A percentile compares a stretch with the other conserved stretches of the same genome.
These are phyloP conservation scores for Sturmia bella DNA, from an alignment of 2,888 invertebrate genomes.

Conservation along the genomic window DNA sequence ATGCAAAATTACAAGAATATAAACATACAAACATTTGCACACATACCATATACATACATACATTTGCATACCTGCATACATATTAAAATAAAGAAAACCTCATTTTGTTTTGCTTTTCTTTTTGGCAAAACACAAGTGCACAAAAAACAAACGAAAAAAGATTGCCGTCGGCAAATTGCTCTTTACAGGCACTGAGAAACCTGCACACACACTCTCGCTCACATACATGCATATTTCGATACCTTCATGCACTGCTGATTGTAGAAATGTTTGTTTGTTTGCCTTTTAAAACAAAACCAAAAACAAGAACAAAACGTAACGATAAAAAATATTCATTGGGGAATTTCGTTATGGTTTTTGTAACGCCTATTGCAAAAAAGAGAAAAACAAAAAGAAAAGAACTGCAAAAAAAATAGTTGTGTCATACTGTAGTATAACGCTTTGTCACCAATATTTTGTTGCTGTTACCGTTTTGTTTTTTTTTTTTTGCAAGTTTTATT, in stretches of 20 bases:
- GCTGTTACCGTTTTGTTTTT: background rate
- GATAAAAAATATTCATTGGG: conserved; percentile 48
- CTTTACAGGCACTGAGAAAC: conserved; percentile 16
- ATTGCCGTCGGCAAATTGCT: conserved; percentile 65
- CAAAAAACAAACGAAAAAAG: conserved; percentile 13
- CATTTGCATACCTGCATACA: background rate
- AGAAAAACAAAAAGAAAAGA: conserved; percentile 1
- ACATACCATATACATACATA: no score
- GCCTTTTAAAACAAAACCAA: conserved; percentile 13
- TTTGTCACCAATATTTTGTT: conserved; percentile 54
- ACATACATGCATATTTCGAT: background rate
- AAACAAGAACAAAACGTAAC: conserved; percentile 22
- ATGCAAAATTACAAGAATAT: conserved; percentile 16
- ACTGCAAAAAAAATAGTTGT: background rate
- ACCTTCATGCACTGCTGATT: background rate
- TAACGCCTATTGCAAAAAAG: conserved; percentile 55
- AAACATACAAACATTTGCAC: background rate
- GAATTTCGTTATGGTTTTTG: conserved; percentile 61
- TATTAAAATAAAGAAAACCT: conserved; percentile 34
- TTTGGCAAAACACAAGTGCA: conserved; percentile 42
- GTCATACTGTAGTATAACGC: conserved; percentile 46
- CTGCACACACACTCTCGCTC: background rate
- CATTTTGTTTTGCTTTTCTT: conserved; percentile 36
- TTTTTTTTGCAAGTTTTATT: conserved; percentile 10
- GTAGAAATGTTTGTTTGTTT: conserved; percentile 7